Percentiles rank a stretch among this genome's conserved stretches.
These are phyloP conservation scores for Rhagoletis pomonella DNA, from an alignment of 1,140 invertebrate species.

Conservation along the genomic window DNA sequence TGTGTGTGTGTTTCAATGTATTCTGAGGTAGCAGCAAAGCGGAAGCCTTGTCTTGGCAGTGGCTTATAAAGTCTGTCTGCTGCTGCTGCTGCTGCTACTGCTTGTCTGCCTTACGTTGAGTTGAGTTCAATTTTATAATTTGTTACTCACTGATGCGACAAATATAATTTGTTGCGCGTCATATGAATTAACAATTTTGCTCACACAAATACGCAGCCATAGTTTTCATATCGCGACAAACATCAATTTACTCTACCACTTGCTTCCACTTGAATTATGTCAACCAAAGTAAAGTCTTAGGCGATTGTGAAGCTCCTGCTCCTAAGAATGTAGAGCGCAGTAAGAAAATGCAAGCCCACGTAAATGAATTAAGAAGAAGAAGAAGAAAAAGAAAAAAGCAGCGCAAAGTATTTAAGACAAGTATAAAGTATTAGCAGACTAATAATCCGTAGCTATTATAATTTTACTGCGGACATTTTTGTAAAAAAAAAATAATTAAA, in stretches of 20 bases:
- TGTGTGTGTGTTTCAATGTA: no score
- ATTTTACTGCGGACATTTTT: no score
- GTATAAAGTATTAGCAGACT: neutral
- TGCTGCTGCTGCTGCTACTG: neutral
- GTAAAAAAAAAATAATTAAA: neutral
- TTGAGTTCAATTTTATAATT: conserved; percentile 62
- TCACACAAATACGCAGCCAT: no score
- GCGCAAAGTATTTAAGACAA: neutral
- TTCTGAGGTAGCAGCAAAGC: no score
- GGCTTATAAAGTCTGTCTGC: neutral
- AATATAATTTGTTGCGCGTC: conserved; percentile 73
- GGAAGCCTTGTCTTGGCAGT: no score
- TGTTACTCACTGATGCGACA: conserved; percentile 73
- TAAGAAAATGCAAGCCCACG: neutral
- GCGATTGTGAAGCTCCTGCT: neutral
- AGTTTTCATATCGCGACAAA: neutral
- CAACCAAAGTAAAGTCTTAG: neutral
- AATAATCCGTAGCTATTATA: neutral
- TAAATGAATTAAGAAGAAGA: neutral
- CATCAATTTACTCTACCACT: neutral
- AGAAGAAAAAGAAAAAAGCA: neutral
- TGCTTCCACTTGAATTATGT: neutral
- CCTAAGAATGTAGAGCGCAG: neutral
- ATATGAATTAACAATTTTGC: conserved; percentile 67
- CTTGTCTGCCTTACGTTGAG: neutral